Conservation (phyloP, 2,888 invertebrate genomes). For the Cheilosia soror region DNA sequence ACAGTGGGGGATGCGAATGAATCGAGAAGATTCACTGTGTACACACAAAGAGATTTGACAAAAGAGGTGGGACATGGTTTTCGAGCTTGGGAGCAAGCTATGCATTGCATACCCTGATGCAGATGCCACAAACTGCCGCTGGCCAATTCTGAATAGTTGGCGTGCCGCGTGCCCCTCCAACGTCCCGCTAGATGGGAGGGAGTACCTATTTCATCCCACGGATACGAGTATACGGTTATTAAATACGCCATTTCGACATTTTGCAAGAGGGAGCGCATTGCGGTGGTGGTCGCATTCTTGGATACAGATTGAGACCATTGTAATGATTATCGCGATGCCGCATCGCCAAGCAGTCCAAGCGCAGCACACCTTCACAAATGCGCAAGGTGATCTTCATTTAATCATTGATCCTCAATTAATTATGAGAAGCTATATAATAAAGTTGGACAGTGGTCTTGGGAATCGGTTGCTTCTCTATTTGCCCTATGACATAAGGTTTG, state of each 20-base stretch:
- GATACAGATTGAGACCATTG: slow-evolving; percentile 60
- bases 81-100: slow-evolving; percentile 4
- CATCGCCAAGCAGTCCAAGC: slow-evolving; percentile 10
- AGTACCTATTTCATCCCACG: slow-evolving; percentile 52
- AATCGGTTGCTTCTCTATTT: slow-evolving; percentile 31
- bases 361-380: slow-evolving; percentile 51
- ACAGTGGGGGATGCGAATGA: slow-evolving; percentile 58
- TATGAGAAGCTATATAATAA: slow-evolving; percentile 24
- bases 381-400: slow-evolving; percentile 75
- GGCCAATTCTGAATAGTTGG: slow-evolving; percentile 67
- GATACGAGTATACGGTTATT: slow-evolving; percentile 47
- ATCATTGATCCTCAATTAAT: slow-evolving; percentile 71
- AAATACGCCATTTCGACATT: slow-evolving; percentile 75
- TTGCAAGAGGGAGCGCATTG: slow-evolving; percentile 71
- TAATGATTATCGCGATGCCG: slow-evolving; percentile 54
- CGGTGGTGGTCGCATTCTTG: slow-evolving; percentile 67
- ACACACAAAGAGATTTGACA: slow-evolving; percentile 63
- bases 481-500: slow-evolving; percentile 50
- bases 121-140: slow-evolving; percentile 74
- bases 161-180: slow-evolving; percentile 22
- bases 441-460: slow-evolving; percentile 52
- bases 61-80: slow-evolving; percentile 67
- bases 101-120: slow-evolving; percentile 2
- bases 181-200: slow-evolving; percentile 36
- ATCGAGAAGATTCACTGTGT: slow-evolving; percentile 63